These are phyloP conservation scores for Vireo griseus DNA, from an alignment of 2,797 vertebrate genomes.

Conservation along the genomic window DNA sequence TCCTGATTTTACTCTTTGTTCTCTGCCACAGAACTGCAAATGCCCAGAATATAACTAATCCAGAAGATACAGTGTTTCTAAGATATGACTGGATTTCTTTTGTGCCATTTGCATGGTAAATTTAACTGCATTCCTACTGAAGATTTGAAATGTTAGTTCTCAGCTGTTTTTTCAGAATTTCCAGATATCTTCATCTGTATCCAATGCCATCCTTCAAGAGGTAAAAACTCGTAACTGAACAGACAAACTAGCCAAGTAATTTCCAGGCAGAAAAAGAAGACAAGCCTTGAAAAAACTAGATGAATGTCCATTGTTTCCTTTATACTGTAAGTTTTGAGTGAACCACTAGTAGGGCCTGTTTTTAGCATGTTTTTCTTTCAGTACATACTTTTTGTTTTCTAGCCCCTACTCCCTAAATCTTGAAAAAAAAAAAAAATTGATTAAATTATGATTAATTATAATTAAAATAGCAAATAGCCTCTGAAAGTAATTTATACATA, in stretches of 20 bases:
- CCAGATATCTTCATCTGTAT: background rate
- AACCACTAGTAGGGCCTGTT: background rate
- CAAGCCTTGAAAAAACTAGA: background rate
- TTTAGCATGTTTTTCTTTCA: background rate
- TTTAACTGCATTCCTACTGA: background rate
- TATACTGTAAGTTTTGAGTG: background rate
- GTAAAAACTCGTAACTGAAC: background rate
- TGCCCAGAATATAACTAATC: background rate
- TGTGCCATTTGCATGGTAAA: background rate
- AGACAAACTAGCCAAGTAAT: background rate
- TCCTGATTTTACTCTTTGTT: background rate
- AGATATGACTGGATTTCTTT: background rate
- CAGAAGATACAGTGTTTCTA: background rate
- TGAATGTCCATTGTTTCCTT: background rate
- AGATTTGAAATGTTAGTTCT: background rate
- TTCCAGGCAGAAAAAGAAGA: background rate
- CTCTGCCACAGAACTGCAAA: background rate
- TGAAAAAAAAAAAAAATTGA: background rate
- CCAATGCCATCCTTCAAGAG: background rate
- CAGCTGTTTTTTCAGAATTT: background rate
- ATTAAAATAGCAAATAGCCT: background rate
- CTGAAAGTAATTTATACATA: background rate
- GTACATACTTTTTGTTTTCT: background rate
- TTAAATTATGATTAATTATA: background rate
- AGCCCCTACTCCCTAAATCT: background rate